Percentiles rank a stretch among this genome's conserved stretches.
These are phyloP conservation scores for Cyclura pinguis DNA, from an alignment of 2,797 vertebrate species.

Conservation along the genomic window DNA sequence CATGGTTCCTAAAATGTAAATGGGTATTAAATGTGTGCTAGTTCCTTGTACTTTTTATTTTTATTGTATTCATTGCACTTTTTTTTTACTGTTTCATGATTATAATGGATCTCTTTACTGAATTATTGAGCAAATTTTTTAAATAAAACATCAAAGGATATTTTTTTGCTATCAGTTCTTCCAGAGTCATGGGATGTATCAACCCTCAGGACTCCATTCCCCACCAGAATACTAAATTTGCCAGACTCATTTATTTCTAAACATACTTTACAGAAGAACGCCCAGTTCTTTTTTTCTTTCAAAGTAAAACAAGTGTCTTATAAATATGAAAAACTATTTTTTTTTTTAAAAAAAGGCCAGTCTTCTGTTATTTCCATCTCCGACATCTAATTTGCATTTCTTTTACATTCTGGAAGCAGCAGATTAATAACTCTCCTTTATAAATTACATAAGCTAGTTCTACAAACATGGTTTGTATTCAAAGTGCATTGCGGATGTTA, in stretches of 20 bases:
- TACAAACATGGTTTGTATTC: neutral
- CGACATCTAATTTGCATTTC: constrained; percentile 13
- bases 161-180: constrained; percentile 65
- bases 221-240: constrained; percentile 58
- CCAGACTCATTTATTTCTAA: constrained; percentile 42
- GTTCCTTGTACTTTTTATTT: constrained; percentile 49
- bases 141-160: constrained; percentile 74
- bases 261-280: constrained; percentile 41
- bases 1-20: constrained; percentile 38
- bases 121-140: constrained; percentile 75
- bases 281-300: constrained; percentile 39
- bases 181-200: constrained; percentile 58
- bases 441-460: neutral
- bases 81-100: constrained; percentile 62
- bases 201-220: constrained; percentile 57
- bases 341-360: neutral
- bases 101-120: constrained; percentile 73
- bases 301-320: constrained; percentile 51
- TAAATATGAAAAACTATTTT: constrained; percentile 51
- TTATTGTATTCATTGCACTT: constrained; percentile 56
- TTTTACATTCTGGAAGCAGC: neutral
- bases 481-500: neutral
- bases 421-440: neutral
- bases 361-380: neutral
- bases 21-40: constrained; percentile 34